phyloP scores from a whole-genome alignment of 1,140 invertebrate species.

The Pseudachorutes palmiensis region DNA sequence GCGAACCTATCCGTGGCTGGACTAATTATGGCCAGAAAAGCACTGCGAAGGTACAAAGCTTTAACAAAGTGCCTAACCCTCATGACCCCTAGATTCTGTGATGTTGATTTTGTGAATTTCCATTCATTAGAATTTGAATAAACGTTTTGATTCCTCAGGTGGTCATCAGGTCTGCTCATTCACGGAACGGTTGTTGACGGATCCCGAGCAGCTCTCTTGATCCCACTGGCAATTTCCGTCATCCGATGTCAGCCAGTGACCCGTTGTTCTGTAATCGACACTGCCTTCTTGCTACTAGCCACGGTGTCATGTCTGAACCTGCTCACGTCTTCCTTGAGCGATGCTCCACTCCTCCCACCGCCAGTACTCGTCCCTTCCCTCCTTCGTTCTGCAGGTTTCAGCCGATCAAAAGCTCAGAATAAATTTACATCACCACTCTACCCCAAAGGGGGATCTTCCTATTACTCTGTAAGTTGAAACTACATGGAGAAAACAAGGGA shows the following conservation, averaged over 20 bases:
- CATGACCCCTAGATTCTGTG: too few species aligned
- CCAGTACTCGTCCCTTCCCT: background rate
- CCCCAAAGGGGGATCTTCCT: conserved; percentile 27
- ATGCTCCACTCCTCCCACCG: background rate
- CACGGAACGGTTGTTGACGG: conserved; percentile 80
- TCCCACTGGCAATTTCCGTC: conserved; percentile 72
- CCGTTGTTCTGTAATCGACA: conserved; percentile 81
- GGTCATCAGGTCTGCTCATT: conserved; percentile 78
- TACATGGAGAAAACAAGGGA: background rate
- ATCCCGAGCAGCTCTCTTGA: conserved; percentile 65
- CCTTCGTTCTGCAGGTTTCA: conserved; percentile 14
- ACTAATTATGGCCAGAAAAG: conserved; percentile 34
- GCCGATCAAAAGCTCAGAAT: conserved; percentile 18
- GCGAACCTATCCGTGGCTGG: conserved; percentile 34
- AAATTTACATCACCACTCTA: conserved; percentile 37
- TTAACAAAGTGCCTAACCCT: too few species aligned
- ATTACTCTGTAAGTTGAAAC: conserved; percentile 32
- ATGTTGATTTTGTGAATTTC: too few species aligned
- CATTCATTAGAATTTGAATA: background rate
- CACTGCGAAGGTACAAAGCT: conserved; percentile 33
- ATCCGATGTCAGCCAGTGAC: conserved; percentile 71
- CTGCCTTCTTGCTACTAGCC: conserved; percentile 76
- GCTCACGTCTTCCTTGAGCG: conserved; percentile 53
- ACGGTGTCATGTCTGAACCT: conserved; percentile 77
- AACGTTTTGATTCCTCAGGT: conserved; percentile 49